Percentiles rank a stretch among this genome's conserved stretches.
phyloP scores from a whole-genome alignment of 2,888 invertebrate genomes.

The Ditylenchus weischeri region DNA sequence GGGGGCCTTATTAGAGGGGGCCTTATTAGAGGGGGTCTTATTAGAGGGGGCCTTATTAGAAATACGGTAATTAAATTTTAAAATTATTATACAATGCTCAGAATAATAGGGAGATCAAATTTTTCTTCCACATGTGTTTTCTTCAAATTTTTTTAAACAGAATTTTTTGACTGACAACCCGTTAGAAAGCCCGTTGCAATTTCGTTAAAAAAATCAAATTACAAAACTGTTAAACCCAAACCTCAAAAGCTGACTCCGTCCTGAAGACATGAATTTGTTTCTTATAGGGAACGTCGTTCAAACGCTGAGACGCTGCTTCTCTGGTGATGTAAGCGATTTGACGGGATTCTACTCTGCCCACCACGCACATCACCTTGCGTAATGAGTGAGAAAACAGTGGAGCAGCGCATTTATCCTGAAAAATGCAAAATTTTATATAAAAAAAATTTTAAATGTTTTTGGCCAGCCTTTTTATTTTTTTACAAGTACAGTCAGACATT shows the following conservation, averaged over 20 bases:
- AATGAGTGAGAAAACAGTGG: slow-evolving; percentile 26
- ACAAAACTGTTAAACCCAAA: neutral
- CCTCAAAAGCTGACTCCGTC: slow-evolving; percentile 19
- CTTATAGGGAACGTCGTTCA: slow-evolving; percentile 18
- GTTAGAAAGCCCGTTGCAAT: too few relatives aligned
- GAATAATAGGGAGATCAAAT: too few relatives aligned
- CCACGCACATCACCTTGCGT: slow-evolving; percentile 31
- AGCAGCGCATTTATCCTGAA: neutral
- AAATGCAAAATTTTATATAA: neutral
- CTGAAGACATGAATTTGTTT: slow-evolving; percentile 35
- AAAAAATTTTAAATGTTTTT: neutral
- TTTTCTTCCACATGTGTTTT: too few relatives aligned
- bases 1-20: too few relatives aligned
- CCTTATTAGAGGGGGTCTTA: too few relatives aligned
- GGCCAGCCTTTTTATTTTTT: neutral
- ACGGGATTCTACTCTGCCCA: slow-evolving; percentile 26
- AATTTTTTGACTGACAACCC: too few relatives aligned
- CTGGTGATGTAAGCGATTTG: slow-evolving; percentile 33
- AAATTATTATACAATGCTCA: too few relatives aligned
- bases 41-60: too few relatives aligned
- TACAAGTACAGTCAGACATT: too few relatives aligned
- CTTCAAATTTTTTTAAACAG: too few relatives aligned
- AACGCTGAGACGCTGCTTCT: slow-evolving; percentile 6
- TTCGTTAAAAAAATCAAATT: too few relatives aligned
- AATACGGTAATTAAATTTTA: too few relatives aligned